phyloP scores from a whole-genome alignment of 2,113 vertebrate species.

The Dipodomys stephensi region DNA sequence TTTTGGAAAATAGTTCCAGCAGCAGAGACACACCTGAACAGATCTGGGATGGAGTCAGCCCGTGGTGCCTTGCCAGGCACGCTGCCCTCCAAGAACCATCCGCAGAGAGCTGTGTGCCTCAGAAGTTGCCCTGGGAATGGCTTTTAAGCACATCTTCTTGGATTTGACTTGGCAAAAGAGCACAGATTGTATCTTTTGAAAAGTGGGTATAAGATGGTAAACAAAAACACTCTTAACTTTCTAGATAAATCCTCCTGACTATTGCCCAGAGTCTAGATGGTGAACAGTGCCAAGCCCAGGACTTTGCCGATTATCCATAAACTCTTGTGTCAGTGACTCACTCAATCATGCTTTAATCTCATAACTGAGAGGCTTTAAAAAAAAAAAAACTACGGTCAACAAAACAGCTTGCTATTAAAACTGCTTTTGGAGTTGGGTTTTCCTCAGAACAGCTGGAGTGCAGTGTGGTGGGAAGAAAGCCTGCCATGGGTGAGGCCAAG shows the following conservation, averaged over 20 bases:
- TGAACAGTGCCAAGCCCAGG: neutral
- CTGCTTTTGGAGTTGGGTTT: conserved; percentile 40
- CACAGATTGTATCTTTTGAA: conserved; percentile 22
- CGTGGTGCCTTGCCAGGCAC: neutral
- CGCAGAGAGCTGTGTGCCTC: neutral
- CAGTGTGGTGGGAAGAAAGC: conserved; percentile 52
- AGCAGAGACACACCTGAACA: neutral
- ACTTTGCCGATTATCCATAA: conserved; percentile 64
- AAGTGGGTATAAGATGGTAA: neutral
- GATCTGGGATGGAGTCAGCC: neutral
- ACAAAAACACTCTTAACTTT: conserved; percentile 42
- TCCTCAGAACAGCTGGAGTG: conserved; percentile 55
- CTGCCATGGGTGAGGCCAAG: conserved; percentile 39
- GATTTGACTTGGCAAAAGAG: conserved; percentile 26
- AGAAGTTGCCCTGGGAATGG: neutral
- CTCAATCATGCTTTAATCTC: conserved; percentile 73
- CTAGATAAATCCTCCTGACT: conserved; percentile 41
- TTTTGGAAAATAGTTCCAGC: neutral
- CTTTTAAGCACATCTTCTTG: conserved; percentile 27
- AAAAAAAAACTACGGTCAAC: conserved; percentile 17
- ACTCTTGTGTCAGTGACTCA: conserved; percentile 79
- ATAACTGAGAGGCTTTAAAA: conserved; percentile 60
- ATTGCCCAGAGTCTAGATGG: neutral
- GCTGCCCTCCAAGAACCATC: neutral
- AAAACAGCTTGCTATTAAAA: conserved; percentile 64